phyloP scores from a whole-genome alignment of 2,888 invertebrate species.

The Kuschelorhynchus macadamiae region DNA sequence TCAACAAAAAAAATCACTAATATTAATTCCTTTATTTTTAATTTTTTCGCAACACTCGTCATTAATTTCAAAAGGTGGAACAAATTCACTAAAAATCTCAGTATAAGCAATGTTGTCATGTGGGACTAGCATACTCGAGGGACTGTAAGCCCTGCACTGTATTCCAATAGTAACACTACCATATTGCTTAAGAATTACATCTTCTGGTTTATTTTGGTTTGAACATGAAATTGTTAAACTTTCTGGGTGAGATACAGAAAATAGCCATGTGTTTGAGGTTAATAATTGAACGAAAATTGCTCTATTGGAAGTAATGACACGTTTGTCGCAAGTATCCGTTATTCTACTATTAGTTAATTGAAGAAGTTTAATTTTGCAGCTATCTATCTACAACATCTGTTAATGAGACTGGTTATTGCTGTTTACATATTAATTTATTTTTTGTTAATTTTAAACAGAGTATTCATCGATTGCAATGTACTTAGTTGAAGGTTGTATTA shows the following conservation, averaged over 20 bases:
- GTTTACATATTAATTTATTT: slow-evolving; percentile 1
- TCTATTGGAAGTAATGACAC: no score
- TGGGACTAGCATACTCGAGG: background rate
- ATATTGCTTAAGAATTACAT: background rate
- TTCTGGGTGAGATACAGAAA: slow-evolving; percentile 6
- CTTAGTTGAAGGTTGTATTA: slow-evolving; percentile 4
- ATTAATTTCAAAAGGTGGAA: slow-evolving; percentile 5
- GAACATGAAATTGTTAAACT: slow-evolving; percentile 12
- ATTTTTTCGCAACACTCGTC: background rate
- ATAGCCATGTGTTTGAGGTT: slow-evolving; percentile 7
- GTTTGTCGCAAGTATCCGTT: background rate
- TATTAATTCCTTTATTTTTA: no score
- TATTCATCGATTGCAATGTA: background rate
- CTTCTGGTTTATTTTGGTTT: background rate
- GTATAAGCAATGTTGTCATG: slow-evolving; percentile 1
- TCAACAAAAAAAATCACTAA: background rate
- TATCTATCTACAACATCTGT: background rate
- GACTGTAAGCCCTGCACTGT: slow-evolving; percentile 10
- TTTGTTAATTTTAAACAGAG: background rate
- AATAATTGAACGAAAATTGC: no score
- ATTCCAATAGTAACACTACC: slow-evolving; percentile 14
- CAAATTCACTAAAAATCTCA: slow-evolving; percentile 8
- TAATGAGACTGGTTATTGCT: background rate
- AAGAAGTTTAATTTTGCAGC: background rate
- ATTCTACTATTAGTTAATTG: background rate